A percentile compares a stretch with the other conserved stretches of the same genome.
phyloP scores from a whole-genome alignment of 2,888 invertebrate genomes.

The Cheilosia vulpina region DNA sequence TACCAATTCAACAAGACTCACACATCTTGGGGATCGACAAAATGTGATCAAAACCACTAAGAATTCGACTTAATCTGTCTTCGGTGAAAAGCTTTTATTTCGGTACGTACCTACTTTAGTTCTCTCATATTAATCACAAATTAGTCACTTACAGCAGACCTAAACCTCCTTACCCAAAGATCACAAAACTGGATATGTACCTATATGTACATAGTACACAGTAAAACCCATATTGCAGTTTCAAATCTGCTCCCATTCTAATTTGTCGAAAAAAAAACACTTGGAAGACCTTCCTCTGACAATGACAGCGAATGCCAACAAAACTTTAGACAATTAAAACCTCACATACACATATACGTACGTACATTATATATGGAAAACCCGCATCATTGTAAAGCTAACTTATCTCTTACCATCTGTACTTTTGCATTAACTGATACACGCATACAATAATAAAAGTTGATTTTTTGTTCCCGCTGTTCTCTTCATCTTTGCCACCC shows the following conservation, averaged over 20 bases:
- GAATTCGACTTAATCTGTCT: too few relatives aligned
- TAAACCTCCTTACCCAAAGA: too few relatives aligned
- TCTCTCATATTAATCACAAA: too few relatives aligned
- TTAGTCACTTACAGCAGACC: too few relatives aligned
- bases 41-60: too few relatives aligned
- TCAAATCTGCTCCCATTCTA: not conserved
- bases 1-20: too few relatives aligned
- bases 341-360: conserved; percentile 26
- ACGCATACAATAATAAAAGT: conserved; percentile 36
- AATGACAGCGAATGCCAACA: conserved; percentile 59
- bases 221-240: not conserved
- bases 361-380: conserved; percentile 16
- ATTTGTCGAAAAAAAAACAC: not conserved
- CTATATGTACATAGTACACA: too few relatives aligned
- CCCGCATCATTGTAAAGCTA: conserved; percentile 60
- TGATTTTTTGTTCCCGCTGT: conserved; percentile 7
- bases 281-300: conserved; percentile 18
- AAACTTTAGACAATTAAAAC: conserved; percentile 74
- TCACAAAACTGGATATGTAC: too few relatives aligned
- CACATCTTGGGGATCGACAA: too few relatives aligned
- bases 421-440: conserved; percentile 65
- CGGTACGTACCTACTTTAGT: too few relatives aligned
- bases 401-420: conserved; percentile 68
- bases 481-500: conserved; percentile 42
- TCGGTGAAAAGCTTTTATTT: too few relatives aligned